Conservation (phyloP, 2,797 vertebrate species). For the Pteronotus mesoamericanus region DNA sequence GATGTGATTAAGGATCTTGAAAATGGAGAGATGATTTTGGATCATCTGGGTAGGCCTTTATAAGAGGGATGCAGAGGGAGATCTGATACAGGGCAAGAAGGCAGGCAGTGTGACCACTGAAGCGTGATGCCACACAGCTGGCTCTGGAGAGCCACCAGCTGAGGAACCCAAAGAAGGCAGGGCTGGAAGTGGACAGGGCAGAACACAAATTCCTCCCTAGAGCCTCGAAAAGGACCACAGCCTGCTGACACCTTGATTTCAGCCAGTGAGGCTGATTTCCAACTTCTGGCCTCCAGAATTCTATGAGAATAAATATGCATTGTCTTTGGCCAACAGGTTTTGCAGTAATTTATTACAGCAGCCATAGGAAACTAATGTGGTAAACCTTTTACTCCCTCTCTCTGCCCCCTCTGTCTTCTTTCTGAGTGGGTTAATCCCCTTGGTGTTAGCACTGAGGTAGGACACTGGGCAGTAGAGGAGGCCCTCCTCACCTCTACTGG, state of each 20-base stretch:
- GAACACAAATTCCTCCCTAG: neutral
- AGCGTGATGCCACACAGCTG: neutral
- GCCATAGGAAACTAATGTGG: neutral
- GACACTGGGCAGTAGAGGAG: neutral
- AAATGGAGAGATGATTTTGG: neutral
- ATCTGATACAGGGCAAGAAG: neutral
- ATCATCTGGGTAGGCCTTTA: neutral
- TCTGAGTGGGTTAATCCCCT: neutral
- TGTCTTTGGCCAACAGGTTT: neutral
- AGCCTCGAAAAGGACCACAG: neutral
- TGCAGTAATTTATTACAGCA: neutral
- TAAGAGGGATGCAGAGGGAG: neutral
- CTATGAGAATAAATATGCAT: neutral
- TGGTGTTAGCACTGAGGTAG: neutral
- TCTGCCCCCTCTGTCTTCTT: neutral
- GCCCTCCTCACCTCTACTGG: neutral
- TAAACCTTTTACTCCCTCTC: neutral
- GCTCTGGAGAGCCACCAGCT: neutral
- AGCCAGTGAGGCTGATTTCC: neutral
- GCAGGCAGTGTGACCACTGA: neutral
- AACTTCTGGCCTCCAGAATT: neutral
- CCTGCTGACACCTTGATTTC: neutral
- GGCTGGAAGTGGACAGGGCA: neutral
- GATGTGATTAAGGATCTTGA: neutral
- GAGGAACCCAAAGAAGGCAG: neutral